A percentile compares a stretch with the other conserved stretches of the same genome.
These are phyloP conservation scores for Mesorhabditis spiculigera DNA, from an alignment of 2,888 invertebrate species.

Conservation along the genomic window DNA sequence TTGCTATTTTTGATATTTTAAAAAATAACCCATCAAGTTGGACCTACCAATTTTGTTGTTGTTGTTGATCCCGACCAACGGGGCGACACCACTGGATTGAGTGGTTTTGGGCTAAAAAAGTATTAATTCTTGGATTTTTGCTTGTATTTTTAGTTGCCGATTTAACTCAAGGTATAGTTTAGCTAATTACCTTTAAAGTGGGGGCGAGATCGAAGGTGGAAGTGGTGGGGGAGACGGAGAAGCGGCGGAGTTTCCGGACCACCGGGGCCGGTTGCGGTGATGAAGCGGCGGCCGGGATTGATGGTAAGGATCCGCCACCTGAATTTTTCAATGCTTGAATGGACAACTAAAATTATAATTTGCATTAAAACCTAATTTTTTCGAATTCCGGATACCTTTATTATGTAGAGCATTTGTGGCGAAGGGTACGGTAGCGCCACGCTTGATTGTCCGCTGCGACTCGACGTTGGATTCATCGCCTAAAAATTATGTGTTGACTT, in stretches of 20 bases:
- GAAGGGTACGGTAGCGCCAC: slow-evolving; percentile 9
- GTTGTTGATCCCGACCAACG: not conserved
- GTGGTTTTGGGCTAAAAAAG: not conserved
- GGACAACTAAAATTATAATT: not conserved
- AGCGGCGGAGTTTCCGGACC: slow-evolving; percentile 35
- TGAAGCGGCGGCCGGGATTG: slow-evolving; percentile 28
- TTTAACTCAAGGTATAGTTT: not conserved
- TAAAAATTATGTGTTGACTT: too few species aligned
- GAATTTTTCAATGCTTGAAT: slow-evolving; percentile 9
- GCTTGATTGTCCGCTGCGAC: slow-evolving; percentile 38
- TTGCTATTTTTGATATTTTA: too few species aligned
- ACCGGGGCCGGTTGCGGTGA: slow-evolving; percentile 17
- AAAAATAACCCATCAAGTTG: too few species aligned
- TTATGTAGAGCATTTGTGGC: slow-evolving; percentile 4
- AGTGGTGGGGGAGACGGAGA: slow-evolving; percentile 43
- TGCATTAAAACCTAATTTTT: not conserved
- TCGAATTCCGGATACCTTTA: not conserved
- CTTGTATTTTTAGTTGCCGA: not conserved
- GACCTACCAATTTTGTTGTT: not conserved
- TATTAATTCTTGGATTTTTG: not conserved
- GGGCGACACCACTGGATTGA: not conserved
- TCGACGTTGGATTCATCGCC: slow-evolving; percentile 16
- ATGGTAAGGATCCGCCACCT: slow-evolving; percentile 36
- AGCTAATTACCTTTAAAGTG: slow-evolving; percentile 10
- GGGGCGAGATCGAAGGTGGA: slow-evolving; percentile 32